A percentile compares a stretch with the other conserved stretches of the same genome.
Conservation (phyloP, 1,140 invertebrate species). For the Solenopsis invicta region DNA sequence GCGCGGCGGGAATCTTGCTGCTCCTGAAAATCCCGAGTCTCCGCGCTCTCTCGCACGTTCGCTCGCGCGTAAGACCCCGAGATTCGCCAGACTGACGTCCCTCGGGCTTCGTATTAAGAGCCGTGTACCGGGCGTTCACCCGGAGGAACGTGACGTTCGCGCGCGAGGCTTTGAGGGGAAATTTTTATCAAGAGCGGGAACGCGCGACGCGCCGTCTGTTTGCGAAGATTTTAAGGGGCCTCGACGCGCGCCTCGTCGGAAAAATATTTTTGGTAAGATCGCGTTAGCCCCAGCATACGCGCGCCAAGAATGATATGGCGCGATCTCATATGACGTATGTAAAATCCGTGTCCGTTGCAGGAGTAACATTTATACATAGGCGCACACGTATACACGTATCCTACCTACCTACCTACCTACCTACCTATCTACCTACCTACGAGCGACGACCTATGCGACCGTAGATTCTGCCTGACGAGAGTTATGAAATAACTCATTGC, state of each 20-base stretch:
- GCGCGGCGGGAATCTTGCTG: background rate
- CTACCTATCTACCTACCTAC: background rate
- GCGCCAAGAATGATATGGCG: background rate
- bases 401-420: no score
- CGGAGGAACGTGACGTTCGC: background rate
- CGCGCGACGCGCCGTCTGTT: conserved; percentile 24
- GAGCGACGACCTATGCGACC: background rate
- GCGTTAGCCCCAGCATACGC: background rate
- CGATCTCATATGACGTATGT: conserved; percentile 30
- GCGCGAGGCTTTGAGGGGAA: background rate
- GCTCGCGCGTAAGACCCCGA: background rate
- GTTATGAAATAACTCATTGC: conserved; percentile 25
- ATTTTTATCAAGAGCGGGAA: conserved; percentile 31
- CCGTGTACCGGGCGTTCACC: background rate
- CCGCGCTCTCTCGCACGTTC: background rate
- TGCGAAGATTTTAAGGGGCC: conserved; percentile 35
- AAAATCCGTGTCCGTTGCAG: background rate
- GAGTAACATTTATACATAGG: background rate
- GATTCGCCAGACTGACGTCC: conserved; percentile 12
- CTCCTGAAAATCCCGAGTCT: background rate
- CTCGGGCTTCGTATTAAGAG: conserved; percentile 23
- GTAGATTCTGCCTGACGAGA: background rate
- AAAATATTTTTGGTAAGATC: conserved; percentile 52
- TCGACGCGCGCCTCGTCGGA: background rate
- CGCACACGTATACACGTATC: background rate